Percentiles rank a stretch among this genome's conserved stretches.
phyloP scores from a whole-genome alignment of 92 coral and sea anemone genomes.

The Porites cylindrica region DNA sequence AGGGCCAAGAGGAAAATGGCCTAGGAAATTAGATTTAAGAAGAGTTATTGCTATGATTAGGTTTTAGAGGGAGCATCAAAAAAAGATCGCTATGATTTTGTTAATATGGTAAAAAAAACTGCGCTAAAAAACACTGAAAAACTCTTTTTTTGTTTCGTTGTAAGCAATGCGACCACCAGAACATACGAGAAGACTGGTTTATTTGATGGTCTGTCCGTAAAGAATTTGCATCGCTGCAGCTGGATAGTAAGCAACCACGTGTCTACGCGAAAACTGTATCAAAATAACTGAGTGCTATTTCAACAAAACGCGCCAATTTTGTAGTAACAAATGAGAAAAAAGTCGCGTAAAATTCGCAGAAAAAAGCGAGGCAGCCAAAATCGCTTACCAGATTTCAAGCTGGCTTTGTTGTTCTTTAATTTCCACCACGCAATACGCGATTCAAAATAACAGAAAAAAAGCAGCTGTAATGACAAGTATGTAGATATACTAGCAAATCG shows the following conservation, averaged over 20 bases:
- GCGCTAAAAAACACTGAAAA: not conserved
- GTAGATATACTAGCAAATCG: slow-evolving; percentile 42
- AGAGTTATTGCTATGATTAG: not conserved
- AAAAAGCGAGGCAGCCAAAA: not conserved
- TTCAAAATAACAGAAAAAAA: slow-evolving; percentile 21
- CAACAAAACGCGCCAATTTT: not conserved
- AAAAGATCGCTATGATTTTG: not conserved
- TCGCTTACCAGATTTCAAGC: not conserved
- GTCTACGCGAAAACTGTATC: slow-evolving; percentile 36
- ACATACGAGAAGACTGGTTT: not conserved
- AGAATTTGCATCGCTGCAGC: slow-evolving; percentile 41
- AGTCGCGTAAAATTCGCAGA: not conserved
- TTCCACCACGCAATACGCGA: slow-evolving; percentile 19
- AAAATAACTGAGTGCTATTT: slow-evolving; percentile 23
- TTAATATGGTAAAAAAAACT: not conserved
- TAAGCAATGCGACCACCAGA: slow-evolving; percentile 37
- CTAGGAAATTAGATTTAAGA: not conserved
- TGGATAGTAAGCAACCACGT: slow-evolving; percentile 33
- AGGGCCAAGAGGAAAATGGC: not conserved
- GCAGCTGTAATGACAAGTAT: slow-evolving; percentile 53
- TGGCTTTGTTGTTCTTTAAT: not conserved
- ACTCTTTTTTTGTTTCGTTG: not conserved
- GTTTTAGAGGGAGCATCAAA: not conserved
- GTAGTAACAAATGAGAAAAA: not conserved
- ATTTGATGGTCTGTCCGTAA: slow-evolving; percentile 18